Conservation (phyloP, 2,797 vertebrate genomes). For the Pogoniulus pusillus region DNA sequence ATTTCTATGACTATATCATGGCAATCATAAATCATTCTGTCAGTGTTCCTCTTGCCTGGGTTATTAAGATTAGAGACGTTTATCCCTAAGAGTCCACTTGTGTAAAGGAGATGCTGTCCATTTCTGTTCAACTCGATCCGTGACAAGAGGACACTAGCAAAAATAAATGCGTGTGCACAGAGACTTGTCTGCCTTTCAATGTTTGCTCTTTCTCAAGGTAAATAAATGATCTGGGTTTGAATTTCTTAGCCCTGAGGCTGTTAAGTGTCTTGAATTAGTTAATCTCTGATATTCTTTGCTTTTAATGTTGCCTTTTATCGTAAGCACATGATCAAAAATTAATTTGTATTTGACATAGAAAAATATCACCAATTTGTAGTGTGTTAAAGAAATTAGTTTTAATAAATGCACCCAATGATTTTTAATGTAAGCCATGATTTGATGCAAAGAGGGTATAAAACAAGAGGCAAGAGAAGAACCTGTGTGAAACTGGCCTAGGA, state of each 20-base stretch:
- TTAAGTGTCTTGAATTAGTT: neutral
- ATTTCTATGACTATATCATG: neutral
- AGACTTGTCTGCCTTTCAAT: neutral
- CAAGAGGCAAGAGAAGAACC: neutral
- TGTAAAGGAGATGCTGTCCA: neutral
- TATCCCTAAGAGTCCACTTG: neutral
- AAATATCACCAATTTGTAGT: neutral
- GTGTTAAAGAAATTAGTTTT: neutral
- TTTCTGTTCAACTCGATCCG: neutral
- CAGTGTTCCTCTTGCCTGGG: neutral
- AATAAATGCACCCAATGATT: neutral
- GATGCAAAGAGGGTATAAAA: neutral
- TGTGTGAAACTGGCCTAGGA: neutral
- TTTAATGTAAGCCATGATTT: neutral
- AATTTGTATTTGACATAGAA: neutral
- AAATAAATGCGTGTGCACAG: neutral
- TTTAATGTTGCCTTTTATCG: neutral
- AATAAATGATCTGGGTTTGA: neutral
- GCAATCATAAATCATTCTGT: neutral
- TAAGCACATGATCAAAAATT: neutral
- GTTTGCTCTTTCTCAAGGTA: neutral
- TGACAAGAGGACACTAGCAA: neutral
- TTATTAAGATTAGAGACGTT: neutral
- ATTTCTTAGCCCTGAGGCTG: neutral
- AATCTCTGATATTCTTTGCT: neutral